Conservation (phyloP, 2,797 vertebrate species). For the Hydrocynus forskahlii region DNA sequence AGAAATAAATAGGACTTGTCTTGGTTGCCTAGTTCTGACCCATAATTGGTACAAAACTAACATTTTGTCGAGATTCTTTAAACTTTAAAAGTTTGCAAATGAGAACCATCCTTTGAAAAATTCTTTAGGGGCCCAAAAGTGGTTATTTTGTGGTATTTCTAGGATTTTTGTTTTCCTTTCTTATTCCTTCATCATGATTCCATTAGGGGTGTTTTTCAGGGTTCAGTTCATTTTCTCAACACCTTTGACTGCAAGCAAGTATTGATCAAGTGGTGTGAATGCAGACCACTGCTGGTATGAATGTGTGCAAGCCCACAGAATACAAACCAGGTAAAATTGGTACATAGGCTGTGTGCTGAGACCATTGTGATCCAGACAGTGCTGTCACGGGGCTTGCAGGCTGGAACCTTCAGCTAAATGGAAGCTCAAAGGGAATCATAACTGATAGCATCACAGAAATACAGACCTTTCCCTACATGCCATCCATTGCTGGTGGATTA, state of each 20-base stretch:
- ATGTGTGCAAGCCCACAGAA: neutral
- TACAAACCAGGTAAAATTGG: neutral
- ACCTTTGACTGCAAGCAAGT: neutral
- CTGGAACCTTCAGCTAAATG: neutral
- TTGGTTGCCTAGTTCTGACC: too few species aligned
- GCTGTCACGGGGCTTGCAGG: neutral
- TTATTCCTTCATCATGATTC: neutral
- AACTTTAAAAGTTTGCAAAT: too few species aligned
- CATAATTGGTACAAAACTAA: too few species aligned
- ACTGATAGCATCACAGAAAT: neutral
- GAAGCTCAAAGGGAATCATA: neutral
- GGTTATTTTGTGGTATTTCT: too few species aligned
- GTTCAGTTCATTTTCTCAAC: neutral
- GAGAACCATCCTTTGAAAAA: too few species aligned
- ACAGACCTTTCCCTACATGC: neutral
- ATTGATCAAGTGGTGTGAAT: neutral
- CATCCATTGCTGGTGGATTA: neutral
- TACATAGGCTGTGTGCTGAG: neutral
- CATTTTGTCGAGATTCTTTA: too few species aligned
- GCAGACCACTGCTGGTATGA: conserved; percentile 7
- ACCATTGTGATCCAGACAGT: neutral
- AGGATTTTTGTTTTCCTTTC: too few species aligned
- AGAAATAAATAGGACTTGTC: too few species aligned
- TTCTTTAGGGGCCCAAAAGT: too few species aligned
- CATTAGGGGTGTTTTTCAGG: neutral